Evolutionary conservation across 2,113 vertebrate genomes (phyloP).

Genomic region (Callopanchax toddi): DNA sequence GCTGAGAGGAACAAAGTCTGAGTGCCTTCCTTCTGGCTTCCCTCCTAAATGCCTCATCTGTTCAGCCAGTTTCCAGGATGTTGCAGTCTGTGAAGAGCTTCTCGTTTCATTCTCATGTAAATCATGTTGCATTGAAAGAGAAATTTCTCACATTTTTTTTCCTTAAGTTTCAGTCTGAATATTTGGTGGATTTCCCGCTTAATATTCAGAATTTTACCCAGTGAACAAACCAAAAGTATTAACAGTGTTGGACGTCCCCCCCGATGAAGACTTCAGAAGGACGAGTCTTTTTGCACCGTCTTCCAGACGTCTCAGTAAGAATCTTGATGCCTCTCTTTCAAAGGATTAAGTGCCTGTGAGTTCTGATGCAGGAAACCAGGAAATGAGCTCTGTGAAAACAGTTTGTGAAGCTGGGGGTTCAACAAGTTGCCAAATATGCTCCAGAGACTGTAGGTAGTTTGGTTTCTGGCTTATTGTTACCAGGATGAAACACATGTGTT

Average conservation of each 20-base stretch:
- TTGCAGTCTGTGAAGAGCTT: no score
- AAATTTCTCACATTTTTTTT: background rate
- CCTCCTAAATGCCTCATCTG: background rate
- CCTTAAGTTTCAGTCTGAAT: conserved; percentile 8
- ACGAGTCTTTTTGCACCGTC: no score
- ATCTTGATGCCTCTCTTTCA: conserved; percentile 46
- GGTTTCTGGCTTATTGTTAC: background rate
- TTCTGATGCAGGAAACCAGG: conserved; percentile 33
- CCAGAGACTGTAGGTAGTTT: conserved; percentile 23
- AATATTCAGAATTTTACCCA: conserved; percentile 2
- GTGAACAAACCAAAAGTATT: conserved; percentile 4
- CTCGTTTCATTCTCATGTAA: conserved; percentile 18
- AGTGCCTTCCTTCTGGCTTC: conserved; percentile 64
- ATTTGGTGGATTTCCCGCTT: background rate
- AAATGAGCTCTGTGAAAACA: conserved; percentile 30
- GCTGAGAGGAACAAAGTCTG: conserved; percentile 31
- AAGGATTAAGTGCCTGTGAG: conserved; percentile 70
- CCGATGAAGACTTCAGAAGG: conserved; percentile 5
- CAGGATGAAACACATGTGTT: conserved; percentile 15
- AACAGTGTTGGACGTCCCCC: conserved; percentile 16
- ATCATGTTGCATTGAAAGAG: background rate
- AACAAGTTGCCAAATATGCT: conserved; percentile 57
- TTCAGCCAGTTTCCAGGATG: background rate
- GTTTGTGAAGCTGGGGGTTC: conserved; percentile 36
- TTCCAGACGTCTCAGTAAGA: conserved; percentile 51